These are phyloP conservation scores for Sebastes taczanowskii DNA, from an alignment of 2,797 vertebrate genomes.

Conservation along the genomic window DNA sequence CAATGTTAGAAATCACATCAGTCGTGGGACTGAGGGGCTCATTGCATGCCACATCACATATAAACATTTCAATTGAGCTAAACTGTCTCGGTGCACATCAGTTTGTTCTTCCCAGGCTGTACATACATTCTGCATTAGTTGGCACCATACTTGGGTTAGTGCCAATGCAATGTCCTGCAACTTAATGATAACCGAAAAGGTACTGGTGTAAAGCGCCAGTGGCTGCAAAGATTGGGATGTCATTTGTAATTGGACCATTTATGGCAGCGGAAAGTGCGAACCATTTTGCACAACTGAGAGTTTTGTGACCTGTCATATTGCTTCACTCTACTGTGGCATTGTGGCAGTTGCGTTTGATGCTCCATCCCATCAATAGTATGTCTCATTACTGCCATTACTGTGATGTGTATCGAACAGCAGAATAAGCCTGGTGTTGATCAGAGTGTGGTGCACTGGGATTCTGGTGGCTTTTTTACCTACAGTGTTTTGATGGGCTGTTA, in stretches of 20 bases:
- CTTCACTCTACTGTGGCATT: background rate
- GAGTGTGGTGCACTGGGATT: slow-evolving; percentile 38
- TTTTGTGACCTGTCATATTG: background rate
- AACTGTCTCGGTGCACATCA: slow-evolving; percentile 38
- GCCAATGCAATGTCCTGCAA: slow-evolving; percentile 10
- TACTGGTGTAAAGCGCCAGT: background rate
- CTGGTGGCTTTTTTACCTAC: slow-evolving; percentile 22
- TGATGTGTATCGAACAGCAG: background rate
- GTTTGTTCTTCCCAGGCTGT: slow-evolving; percentile 28
- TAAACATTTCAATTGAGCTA: slow-evolving; percentile 27
- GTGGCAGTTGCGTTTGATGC: background rate
- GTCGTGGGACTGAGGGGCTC: slow-evolving; percentile 14
- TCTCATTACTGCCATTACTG: background rate
- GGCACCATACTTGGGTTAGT: background rate
- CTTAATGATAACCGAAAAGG: background rate
- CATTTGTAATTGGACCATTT: background rate
- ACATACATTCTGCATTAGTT: slow-evolving; percentile 8
- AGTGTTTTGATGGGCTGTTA: slow-evolving; percentile 2
- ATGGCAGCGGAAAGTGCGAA: background rate
- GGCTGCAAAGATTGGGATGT: background rate
- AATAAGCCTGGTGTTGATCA: slow-evolving; percentile 30
- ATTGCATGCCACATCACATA: slow-evolving; percentile 53
- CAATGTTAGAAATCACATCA: background rate
- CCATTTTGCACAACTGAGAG: background rate
- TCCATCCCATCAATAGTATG: background rate